Evolutionary conservation across 64 coral and sea anemone genomes (phyloP).

Genomic region (Dendrophyllia cribrosa): DNA sequence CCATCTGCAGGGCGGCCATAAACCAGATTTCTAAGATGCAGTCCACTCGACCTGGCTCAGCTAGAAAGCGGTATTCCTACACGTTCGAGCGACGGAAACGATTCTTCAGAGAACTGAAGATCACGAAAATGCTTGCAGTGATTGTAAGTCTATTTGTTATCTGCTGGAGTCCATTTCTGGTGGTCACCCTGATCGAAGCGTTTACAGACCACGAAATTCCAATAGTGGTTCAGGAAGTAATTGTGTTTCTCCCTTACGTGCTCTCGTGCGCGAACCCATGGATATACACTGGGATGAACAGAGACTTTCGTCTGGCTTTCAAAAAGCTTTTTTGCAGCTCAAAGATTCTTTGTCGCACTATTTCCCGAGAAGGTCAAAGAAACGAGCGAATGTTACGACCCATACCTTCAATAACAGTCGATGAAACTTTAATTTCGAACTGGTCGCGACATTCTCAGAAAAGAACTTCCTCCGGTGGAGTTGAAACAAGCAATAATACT

Average conservation of each 20-base stretch:
- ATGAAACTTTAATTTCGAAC: conserved; percentile 60
- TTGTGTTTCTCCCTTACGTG: conserved; percentile 68
- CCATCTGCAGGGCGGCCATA: conserved; percentile 85
- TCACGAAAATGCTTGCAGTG: conserved; percentile 91
- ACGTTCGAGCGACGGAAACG: conserved; percentile 81
- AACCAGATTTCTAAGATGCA: conserved; percentile 83
- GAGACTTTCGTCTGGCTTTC: conserved; percentile 86
- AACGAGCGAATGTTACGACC: conserved; percentile 51
- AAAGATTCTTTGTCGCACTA: conserved; percentile 6
- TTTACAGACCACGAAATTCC: conserved; percentile 59
- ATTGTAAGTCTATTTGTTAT: conserved; percentile 83
- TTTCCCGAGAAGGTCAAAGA: neutral
- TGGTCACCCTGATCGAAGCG: conserved; percentile 79
- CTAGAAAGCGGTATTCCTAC: conserved; percentile 28
- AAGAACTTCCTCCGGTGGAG: neutral
- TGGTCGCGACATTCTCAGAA: conserved; percentile 15
- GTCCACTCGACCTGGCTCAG: conserved; percentile 24
- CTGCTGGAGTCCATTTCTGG: conserved; percentile 85
- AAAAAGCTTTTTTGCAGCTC: conserved; percentile 82
- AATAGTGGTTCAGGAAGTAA: neutral
- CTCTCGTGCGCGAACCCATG: conserved; percentile 82
- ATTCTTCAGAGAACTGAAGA: conserved; percentile 90
- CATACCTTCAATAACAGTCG: conserved; percentile 65
- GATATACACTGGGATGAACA: conserved; percentile 93
- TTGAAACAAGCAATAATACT: neutral